Percentiles rank a stretch among this genome's conserved stretches.
phyloP scores from a whole-genome alignment of 2,113 vertebrate species.

The Lycocorax pyrrhopterus region DNA sequence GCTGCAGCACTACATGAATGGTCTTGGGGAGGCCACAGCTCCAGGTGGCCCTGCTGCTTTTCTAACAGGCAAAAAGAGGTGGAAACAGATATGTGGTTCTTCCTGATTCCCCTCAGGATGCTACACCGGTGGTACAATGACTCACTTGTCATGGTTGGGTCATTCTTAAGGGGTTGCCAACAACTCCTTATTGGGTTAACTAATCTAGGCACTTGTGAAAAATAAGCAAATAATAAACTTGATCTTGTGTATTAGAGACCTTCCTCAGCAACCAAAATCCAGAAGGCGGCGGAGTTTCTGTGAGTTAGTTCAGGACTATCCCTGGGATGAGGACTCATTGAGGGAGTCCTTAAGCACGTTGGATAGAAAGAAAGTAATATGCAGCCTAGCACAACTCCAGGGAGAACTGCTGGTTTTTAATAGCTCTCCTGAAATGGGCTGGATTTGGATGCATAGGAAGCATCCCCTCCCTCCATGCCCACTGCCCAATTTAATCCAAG shows the following conservation, averaged over 20 bases:
- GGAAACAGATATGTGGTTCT: not conserved
- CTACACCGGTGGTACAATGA: fast-evolving
- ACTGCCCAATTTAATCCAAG: not conserved
- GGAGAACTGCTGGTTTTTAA: not conserved
- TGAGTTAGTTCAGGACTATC: not conserved
- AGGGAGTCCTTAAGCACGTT: not conserved
- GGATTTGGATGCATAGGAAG: not conserved
- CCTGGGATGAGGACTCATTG: not conserved
- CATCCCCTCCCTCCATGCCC: fast-evolving
- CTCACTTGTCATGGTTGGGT: not conserved
- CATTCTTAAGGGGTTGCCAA: not conserved
- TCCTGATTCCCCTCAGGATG: not conserved
- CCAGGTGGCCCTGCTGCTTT: not conserved
- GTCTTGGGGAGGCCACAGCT: not conserved
- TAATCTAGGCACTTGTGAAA: not conserved
- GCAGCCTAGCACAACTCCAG: not conserved
- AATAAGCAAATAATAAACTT: not conserved
- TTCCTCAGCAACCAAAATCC: not conserved
- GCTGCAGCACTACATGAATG: not conserved
- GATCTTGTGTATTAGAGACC: not conserved
- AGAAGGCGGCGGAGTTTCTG: not conserved
- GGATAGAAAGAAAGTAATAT: not conserved
- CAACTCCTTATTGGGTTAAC: not conserved
- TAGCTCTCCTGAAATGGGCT: not conserved
- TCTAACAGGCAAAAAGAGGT: not conserved